Evolutionary conservation across 2,888 invertebrate genomes (phyloP).

Genomic region (Chouioia cunea): DNA sequence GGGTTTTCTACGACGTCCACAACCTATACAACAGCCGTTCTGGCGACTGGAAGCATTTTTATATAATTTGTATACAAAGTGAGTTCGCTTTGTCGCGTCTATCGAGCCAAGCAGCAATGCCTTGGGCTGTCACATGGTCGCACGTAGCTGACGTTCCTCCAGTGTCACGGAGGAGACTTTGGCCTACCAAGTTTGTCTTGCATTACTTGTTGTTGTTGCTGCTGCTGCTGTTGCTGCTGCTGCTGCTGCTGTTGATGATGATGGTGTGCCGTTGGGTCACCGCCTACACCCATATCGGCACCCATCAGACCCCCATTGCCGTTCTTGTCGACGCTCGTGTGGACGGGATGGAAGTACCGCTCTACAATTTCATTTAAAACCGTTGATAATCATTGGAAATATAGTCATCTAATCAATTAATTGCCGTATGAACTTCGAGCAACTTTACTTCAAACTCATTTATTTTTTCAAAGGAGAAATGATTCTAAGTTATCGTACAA

Average conservation of each 20-base stretch:
- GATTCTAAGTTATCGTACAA: no score
- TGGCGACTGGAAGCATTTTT: slow-evolving; percentile 21
- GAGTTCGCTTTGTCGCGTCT: slow-evolving; percentile 11
- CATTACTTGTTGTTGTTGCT: slow-evolving; percentile 59
- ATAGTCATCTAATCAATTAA: no score
- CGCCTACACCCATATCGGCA: slow-evolving; percentile 60
- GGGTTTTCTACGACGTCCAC: background rate
- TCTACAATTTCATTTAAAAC: slow-evolving; percentile 56
- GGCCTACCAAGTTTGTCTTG: slow-evolving; percentile 65
- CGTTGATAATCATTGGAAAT: background rate
- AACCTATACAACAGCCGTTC: no score
- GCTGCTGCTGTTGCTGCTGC: slow-evolving; percentile 58
- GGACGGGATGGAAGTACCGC: slow-evolving; percentile 73
- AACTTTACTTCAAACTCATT: no score
- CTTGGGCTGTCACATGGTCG: slow-evolving; percentile 38
- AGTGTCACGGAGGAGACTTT: slow-evolving; percentile 68
- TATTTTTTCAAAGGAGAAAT: no score
- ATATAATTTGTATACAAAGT: slow-evolving; percentile 8
- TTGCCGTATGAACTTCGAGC: no score
- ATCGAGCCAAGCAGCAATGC: slow-evolving; percentile 45
- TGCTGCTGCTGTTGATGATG: slow-evolving; percentile 61
- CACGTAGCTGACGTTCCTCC: slow-evolving; percentile 50
- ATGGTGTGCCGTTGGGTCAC: slow-evolving; percentile 62
- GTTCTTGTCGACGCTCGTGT: slow-evolving; percentile 70
- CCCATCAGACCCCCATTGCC: slow-evolving; percentile 63